Evolutionary conservation across 2,113 vertebrate species (phyloP), one percentile per base, ranked within the genome.

Genomic region (Phoxinus phoxinus): DNA sequence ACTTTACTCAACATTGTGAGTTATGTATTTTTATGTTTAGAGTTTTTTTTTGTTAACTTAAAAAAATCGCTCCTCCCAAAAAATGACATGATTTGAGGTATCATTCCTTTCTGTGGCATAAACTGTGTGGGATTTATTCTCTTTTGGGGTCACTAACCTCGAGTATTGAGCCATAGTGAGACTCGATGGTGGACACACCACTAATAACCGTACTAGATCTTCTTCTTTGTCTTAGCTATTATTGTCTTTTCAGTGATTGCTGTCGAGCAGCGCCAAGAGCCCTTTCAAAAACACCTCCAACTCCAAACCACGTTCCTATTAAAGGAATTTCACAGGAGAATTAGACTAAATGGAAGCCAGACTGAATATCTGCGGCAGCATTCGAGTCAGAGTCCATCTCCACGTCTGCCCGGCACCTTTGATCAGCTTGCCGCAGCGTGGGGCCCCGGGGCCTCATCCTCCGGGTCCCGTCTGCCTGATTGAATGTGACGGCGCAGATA

Each of bases 401-500:
- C 63, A 63, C 61, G 17, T 58, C 19, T 78, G 85, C 84, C 87
- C 35, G 83, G 84, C 51, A 74, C 77, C 67, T 21, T 51, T 82
- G 88, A 85, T 89, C 81, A 85, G 85, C 69, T 53, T 32, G 58
- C 37, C 83, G 10, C 81, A 80, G 56, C 73, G 81, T 80, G 80
- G 72, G n/a, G 81, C 65, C 48, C 53, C 46, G 53, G 41, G 85
- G 83, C 87, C 37, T 51, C 61, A 59, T 90, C 85, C 92, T 94
- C 89, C 91, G 88, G 90, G 87, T 93, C 92, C 88, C 90, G 1
- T 96, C 93, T 94, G 87, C 77, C 59, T 97, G 96, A 97, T 96
- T 95, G 95, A 95, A 95, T 95, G 94, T 96, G 97, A 96, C 96
- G 96, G 96, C 91, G 89, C 94, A 93, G 94, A 95, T 96, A 96